Evolutionary conservation across 2,888 invertebrate species (phyloP).

Genomic region (Chymomyza procnemis): DNA sequence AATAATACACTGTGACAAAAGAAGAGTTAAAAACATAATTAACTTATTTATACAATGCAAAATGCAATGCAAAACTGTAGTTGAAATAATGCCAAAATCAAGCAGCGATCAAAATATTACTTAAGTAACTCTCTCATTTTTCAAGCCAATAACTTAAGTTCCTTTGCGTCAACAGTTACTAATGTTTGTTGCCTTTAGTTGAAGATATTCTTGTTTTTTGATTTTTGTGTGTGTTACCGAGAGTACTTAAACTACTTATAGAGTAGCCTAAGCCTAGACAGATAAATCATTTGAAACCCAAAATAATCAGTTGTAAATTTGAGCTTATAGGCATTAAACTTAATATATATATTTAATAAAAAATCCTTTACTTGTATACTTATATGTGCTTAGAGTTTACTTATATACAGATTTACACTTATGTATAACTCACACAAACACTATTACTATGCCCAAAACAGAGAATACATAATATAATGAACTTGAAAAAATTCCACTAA

Average conservation of each 20-base stretch:
- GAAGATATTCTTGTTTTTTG: background rate
- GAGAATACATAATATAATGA: background rate
- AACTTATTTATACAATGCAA: background rate
- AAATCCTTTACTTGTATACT: conserved; percentile 1
- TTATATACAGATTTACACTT: conserved; percentile 3
- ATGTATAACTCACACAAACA: conserved; percentile 9
- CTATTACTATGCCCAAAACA: conserved; percentile 3
- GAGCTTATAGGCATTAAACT: conserved; percentile 69
- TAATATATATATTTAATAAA: conserved; percentile 3
- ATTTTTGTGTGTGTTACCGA: background rate
- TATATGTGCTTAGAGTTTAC: conserved; percentile 12
- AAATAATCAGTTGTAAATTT: conserved; percentile 70
- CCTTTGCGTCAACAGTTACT: conserved; percentile 26
- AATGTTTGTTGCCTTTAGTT: conserved; percentile 5
- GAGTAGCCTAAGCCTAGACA: conserved; percentile 2
- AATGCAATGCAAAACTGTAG: conserved; percentile 33
- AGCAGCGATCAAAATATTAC: conserved; percentile 12
- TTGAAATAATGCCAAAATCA: conserved; percentile 11
- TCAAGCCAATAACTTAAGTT: conserved; percentile 37
- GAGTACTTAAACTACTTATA: background rate
- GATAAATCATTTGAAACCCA: conserved; percentile 27
- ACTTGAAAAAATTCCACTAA: background rate
- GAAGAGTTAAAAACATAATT: conserved; percentile 22
- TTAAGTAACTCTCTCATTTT: conserved; percentile 37
- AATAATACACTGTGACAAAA: conserved; percentile 19